A percentile compares a stretch with the other conserved stretches of the same genome.
Conservation (phyloP, 2,888 invertebrate species). For the Chrysolina haemoptera region DNA sequence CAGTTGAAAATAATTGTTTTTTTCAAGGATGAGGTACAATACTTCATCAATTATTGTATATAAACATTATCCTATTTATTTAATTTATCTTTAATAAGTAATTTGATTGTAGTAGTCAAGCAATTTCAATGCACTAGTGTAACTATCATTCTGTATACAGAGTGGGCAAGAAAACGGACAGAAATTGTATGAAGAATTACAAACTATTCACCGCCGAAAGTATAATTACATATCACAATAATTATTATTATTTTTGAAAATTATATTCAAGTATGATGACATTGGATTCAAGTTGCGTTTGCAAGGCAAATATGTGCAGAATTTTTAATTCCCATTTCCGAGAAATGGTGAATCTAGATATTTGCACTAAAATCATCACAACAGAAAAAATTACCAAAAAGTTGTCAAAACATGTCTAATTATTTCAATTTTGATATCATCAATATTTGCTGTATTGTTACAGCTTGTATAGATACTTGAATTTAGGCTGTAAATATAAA, state of each 20-base stretch:
- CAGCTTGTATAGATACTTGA: not conserved
- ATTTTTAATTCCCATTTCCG: not conserved
- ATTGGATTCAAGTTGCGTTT: not conserved
- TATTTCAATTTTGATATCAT: too few species aligned
- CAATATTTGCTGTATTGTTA: not conserved
- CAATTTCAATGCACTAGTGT: conserved; percentile 20
- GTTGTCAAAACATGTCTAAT: too few species aligned
- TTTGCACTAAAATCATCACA: not conserved
- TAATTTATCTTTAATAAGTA: conserved; percentile 15
- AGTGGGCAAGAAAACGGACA: not conserved
- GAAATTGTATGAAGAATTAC: not conserved
- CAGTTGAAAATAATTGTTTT: not conserved
- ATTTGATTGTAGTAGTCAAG: not conserved
- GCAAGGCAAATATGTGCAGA: not conserved
- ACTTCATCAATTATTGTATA: conserved; percentile 6
- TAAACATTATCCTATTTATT: conserved; percentile 24
- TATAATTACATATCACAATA: not conserved
- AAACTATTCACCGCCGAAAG: not conserved
- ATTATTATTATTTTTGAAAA: not conserved
- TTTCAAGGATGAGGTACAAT: not conserved
- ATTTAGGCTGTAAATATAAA: not conserved
- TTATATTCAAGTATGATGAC: not conserved
- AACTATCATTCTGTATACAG: not conserved
- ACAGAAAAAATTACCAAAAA: too few species aligned
- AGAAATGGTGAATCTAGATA: not conserved